These are phyloP conservation scores for Dendroctonus valens DNA, from an alignment of 1,140 invertebrate species.

Conservation along the genomic window DNA sequence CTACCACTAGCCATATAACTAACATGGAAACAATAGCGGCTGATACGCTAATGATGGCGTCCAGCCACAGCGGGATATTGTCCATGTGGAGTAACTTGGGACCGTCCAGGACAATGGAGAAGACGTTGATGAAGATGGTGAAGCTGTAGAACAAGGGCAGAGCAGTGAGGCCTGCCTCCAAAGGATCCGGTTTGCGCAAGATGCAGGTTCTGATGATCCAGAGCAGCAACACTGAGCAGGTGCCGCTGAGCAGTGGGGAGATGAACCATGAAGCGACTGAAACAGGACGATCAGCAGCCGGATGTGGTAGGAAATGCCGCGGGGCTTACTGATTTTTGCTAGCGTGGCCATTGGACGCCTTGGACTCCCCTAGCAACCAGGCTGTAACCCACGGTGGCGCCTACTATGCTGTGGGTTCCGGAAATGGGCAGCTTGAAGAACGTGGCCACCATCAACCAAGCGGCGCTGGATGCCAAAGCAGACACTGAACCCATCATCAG, in stretches of 20 bases:
- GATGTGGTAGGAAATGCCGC: background rate
- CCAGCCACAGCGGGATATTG: slow-evolving; percentile 82
- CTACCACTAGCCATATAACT: slow-evolving; percentile 74
- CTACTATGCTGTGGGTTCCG: slow-evolving; percentile 97
- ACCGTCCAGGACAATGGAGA: slow-evolving; percentile 91
- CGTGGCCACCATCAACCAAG: slow-evolving; percentile 93
- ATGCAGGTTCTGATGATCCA: slow-evolving; percentile 80
- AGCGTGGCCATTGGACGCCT: slow-evolving; percentile 85
- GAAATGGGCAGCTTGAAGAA: slow-evolving; percentile 94
- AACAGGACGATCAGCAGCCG: slow-evolving; percentile 38
- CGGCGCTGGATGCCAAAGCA: slow-evolving; percentile 83
- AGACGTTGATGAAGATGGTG: slow-evolving; percentile 88
- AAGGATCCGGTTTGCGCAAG: slow-evolving; percentile 72
- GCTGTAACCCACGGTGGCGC: slow-evolving; percentile 95
- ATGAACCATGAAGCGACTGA: slow-evolving; percentile 95
- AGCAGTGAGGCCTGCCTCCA: slow-evolving; percentile 79
- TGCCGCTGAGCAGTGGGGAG: slow-evolving; percentile 89
- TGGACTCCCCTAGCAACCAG: slow-evolving; percentile 83
- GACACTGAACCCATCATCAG: slow-evolving; percentile 93
- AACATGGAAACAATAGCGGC: slow-evolving; percentile 68
- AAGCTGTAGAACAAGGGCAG: slow-evolving; percentile 92
- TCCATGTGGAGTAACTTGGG: slow-evolving; percentile 88
- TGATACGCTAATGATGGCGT: slow-evolving; percentile 67
- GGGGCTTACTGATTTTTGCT: slow-evolving; percentile 71
- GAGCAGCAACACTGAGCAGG: slow-evolving; percentile 83